A percentile compares a stretch with the other conserved stretches of the same genome.
Conservation (phyloP, 2,797 vertebrate genomes). For the Botia almorhae region DNA sequence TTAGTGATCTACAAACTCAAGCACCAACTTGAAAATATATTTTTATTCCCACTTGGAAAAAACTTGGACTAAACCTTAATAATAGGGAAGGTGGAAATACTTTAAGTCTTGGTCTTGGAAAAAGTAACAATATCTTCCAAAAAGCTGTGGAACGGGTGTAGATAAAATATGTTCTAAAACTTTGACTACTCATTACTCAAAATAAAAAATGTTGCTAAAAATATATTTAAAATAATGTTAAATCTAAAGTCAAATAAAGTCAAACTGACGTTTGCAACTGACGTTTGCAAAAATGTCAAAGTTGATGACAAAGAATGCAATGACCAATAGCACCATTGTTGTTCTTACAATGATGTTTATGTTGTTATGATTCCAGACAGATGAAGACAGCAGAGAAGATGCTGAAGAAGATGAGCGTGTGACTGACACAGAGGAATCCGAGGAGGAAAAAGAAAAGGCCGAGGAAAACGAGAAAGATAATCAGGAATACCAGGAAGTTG, state of each 20-base stretch:
- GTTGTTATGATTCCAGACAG: conserved; percentile 68
- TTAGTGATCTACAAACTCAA: conserved; percentile 61
- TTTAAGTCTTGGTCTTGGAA: neutral
- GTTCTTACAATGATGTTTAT: conserved; percentile 5
- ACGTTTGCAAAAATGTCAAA: too few relatives aligned
- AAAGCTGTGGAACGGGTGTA: neutral
- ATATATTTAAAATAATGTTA: neutral
- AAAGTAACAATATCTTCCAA: neutral
- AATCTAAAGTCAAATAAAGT: too few relatives aligned
- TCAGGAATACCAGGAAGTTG: neutral
- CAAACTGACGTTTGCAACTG: too few relatives aligned
- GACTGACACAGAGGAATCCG: conserved; percentile 75
- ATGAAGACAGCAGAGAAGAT: conserved; percentile 70
- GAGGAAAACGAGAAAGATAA: conserved; percentile 50
- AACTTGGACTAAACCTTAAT: neutral
- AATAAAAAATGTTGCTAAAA: neutral
- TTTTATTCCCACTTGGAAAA: neutral
- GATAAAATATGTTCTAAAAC: neutral
- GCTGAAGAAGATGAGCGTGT: conserved; percentile 73
- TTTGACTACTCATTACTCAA: too few relatives aligned
- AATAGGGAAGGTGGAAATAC: too few relatives aligned
- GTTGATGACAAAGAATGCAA: neutral
- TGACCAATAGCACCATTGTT: neutral
- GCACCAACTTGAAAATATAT: neutral
- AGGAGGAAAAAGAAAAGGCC: conserved; percentile 73